A percentile compares a stretch with the other conserved stretches of the same genome.
Evolutionary conservation across 2,113 vertebrate genomes (phyloP).

Genomic region (Gadus chalcogrammus): DNA sequence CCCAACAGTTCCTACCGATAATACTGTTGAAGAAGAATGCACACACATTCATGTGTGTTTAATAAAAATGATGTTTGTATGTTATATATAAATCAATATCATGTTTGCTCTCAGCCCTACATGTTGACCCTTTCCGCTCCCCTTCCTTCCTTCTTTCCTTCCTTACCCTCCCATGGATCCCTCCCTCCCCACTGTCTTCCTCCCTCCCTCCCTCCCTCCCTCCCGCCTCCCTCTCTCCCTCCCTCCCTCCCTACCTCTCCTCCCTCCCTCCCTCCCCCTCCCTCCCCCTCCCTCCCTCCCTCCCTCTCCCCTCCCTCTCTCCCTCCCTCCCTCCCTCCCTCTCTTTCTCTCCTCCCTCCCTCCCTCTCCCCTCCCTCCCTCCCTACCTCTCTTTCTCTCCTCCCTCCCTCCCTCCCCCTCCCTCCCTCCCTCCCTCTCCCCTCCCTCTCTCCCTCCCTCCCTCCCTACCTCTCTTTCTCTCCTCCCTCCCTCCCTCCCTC

Average conservation of each 20-base stretch:
- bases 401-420: conserved; percentile 5
- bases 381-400: conserved; percentile 14
- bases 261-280: not conserved
- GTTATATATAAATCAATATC: too few species aligned
- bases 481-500: conserved; percentile 1
- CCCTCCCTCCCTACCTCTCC: too few species aligned
- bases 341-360: conserved; percentile 35
- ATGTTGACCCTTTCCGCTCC: too few species aligned
- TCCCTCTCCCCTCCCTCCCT: conserved; percentile 7
- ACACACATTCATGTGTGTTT: too few species aligned
- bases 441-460: conserved; percentile 40
- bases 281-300: conserved; percentile 13
- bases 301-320: conserved; percentile 1
- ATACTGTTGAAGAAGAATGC: too few species aligned
- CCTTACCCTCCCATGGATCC: conserved; percentile 6
- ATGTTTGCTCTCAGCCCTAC: too few species aligned
- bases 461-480: not conserved
- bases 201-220: conserved; percentile 23
- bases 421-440: conserved; percentile 24
- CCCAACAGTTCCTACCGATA: too few species aligned
- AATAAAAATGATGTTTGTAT: too few species aligned
- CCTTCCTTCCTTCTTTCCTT: not conserved
- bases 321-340: not conserved
- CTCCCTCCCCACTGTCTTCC: conserved; percentile 17
- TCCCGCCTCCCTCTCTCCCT: conserved; percentile 9